Evolutionary conservation across 2,888 invertebrate species (phyloP).

Genomic region (Dryomyza anilis): DNA sequence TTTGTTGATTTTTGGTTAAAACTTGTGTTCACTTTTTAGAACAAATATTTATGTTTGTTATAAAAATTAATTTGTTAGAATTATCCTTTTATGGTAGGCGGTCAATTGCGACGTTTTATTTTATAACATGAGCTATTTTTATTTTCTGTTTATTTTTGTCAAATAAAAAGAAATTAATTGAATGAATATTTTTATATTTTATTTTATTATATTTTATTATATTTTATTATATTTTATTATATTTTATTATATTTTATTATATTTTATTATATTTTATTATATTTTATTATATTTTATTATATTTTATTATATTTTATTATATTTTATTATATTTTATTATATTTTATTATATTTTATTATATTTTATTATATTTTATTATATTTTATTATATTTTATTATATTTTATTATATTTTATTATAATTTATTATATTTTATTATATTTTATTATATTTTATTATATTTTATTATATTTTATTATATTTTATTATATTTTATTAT

Average conservation of each 20-base stretch:
- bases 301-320: too few species aligned
- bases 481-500: not conserved
- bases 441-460: not conserved
- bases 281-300: not conserved
- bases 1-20: constrained; percentile 10
- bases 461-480: not conserved
- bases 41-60: not conserved
- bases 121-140: not conserved
- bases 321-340: too few species aligned
- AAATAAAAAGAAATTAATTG: not conserved
- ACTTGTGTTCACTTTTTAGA: not conserved
- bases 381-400: not conserved
- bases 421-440: not conserved
- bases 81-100: not conserved
- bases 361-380: too few species aligned
- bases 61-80: not conserved
- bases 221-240: not conserved
- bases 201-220: not conserved
- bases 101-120: not conserved
- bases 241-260: not conserved
- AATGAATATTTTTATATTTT: not conserved
- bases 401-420: not conserved
- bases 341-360: too few species aligned
- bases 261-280: too few species aligned
- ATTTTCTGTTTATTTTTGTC: not conserved